Percentiles rank a stretch among this genome's conserved stretches.
phyloP scores from a whole-genome alignment of 1,140 invertebrate species.

The Caenorhabditis tropicalis region DNA sequence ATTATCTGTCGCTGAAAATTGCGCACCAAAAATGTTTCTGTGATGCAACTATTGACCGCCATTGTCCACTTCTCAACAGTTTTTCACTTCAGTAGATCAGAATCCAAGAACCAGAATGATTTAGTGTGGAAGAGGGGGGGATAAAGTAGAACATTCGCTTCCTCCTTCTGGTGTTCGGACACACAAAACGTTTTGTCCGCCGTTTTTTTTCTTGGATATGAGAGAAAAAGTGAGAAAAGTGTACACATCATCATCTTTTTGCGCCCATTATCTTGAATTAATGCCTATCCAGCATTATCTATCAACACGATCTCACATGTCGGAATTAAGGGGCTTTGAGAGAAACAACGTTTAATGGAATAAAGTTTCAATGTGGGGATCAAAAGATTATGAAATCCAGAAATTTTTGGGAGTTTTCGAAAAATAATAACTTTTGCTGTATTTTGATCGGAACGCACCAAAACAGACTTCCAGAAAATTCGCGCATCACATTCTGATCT shows the following conservation, averaged over 20 bases:
- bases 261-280: constrained; percentile 38
- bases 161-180: not conserved
- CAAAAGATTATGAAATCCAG: too few relatives aligned
- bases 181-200: not conserved
- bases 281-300: not conserved
- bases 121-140: not conserved
- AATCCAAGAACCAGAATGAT: constrained; percentile 23
- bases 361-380: too few relatives aligned
- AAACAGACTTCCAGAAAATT: not conserved
- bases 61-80: not conserved
- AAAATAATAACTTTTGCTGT: too few relatives aligned
- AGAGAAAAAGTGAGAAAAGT: constrained; percentile 20
- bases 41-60: not conserved
- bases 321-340: too few relatives aligned
- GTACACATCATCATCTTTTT: constrained; percentile 31
- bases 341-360: not conserved
- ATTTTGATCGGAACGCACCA: not conserved
- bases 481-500: constrained; percentile 16
- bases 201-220: constrained; percentile 2
- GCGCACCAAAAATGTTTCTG: not conserved
- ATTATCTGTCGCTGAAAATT: not conserved
- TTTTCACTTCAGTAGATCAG: constrained; percentile 23
- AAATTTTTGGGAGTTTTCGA: not conserved
- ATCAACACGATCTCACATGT: constrained; percentile 25
- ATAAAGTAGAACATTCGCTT: constrained; percentile 44